A percentile compares a stretch with the other conserved stretches of the same genome.
Conservation (phyloP, 2,888 invertebrate species). For the Norana najaformis region DNA sequence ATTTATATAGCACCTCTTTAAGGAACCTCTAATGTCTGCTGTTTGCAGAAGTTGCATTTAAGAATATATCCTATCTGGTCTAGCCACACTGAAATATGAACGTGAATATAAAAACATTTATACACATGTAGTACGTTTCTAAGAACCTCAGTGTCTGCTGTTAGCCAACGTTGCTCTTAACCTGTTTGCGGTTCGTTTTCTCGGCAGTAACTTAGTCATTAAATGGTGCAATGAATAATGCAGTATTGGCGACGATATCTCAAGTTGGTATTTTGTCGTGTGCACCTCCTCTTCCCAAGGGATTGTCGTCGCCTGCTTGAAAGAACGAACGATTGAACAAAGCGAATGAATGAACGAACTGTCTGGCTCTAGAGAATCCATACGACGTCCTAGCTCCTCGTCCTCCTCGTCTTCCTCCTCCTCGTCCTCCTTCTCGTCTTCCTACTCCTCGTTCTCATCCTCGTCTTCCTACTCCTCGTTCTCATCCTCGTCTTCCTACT, state of each 20-base stretch:
- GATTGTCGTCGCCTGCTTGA: not conserved
- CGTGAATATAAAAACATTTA: too few species aligned
- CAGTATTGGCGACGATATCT: not conserved
- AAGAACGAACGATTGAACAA: too few species aligned
- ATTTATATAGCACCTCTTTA: too few species aligned
- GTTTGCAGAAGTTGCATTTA: too few species aligned
- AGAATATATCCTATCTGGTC: too few species aligned
- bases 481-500: too few species aligned
- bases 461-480: not conserved
- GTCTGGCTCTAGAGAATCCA: not conserved
- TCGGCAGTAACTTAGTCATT: not conserved
- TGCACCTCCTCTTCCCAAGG: not conserved
- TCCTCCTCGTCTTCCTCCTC: not conserved
- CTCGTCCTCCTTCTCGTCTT: too few species aligned
- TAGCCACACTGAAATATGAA: too few species aligned
- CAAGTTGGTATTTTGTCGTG: not conserved
- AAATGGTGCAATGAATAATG: conserved; percentile 5
- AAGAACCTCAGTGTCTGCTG: not conserved
- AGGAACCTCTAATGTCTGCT: too few species aligned
- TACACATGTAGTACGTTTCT: too few species aligned
- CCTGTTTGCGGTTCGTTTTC: not conserved
- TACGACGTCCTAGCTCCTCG: not conserved
- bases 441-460: not conserved
- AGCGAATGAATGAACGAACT: too few species aligned
- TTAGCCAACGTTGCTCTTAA: not conserved